Evolutionary conservation across 2,888 invertebrate species (phyloP), one percentile per base, ranked within the genome.

Genomic region (Portevinia maculata): DNA sequence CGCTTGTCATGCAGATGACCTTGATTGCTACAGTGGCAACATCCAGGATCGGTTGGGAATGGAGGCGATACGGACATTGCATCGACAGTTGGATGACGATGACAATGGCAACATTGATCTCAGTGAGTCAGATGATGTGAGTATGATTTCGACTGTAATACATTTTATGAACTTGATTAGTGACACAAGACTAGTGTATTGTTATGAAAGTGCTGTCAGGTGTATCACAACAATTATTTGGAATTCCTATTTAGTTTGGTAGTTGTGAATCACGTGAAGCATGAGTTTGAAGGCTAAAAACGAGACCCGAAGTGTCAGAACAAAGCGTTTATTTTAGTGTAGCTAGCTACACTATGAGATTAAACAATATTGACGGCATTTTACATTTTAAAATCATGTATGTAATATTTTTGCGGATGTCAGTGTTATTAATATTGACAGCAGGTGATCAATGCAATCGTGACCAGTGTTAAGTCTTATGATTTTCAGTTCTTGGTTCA

Each of bases 41-140:
- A 92, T 93, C 73, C 95, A 94, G 88, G 98, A 98, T 92, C 94
- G 94, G 85, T 93, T 95, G 64, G 98, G 97, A 28, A 94, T 97
- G 89, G 98, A 98, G 90, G 98, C 99, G 71, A 98, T 99, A 89
- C 94, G 94, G 85, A 94, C 95, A 86, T 94, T 99, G 46, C 99
- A 99, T 92, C 93, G 95, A 85, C 97, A 98, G 90, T 93, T 99
- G 86, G 99, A 99, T 90, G 99, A 99, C 90, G 99, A 99, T 92
- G 96, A 96, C 86, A 98, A 99, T 92, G 99, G 99, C 81, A 97
- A 97, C 90, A 97, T 99, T 85, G 99, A 99, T 91, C 94, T 98
- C 84, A 95, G 96, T 85, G 99, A 99, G 93, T 99, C 99, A 85
- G 97, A 98, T 91, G 99, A 98, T 92, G 98, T 98, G 92, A 93